Evolutionary conservation across 92 coral and sea anemone genomes (phyloP).

Genomic region (Epizoanthus illoricatus): DNA sequence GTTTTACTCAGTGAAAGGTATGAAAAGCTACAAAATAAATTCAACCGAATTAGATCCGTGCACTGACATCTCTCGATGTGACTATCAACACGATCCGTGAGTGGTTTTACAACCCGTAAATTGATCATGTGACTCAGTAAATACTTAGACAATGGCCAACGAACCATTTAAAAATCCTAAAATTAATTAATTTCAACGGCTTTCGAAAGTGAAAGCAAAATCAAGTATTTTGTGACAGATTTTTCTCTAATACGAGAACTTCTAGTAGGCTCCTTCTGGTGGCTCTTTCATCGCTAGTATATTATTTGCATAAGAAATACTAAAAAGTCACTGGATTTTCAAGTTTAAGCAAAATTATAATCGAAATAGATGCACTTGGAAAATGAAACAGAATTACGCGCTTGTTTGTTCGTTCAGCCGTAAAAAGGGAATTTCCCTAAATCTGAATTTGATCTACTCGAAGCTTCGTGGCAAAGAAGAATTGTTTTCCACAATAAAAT

Average conservation of each 20-base stretch:
- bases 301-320: neutral
- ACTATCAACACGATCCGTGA: too few species aligned
- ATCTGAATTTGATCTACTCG: neutral
- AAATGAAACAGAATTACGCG: neutral
- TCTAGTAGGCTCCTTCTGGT: neutral
- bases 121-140: neutral
- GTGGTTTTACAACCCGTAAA: too few species aligned
- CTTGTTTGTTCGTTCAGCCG: neutral
- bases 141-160: neutral
- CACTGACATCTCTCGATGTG: too few species aligned
- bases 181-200: neutral
- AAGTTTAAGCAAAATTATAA: neutral
- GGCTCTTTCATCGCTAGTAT: neutral
- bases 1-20: too few species aligned
- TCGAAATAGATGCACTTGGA: neutral
- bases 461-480: neutral
- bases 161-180: too few species aligned
- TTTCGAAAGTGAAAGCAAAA: constrained; percentile 15
- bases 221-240: neutral
- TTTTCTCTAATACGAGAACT: neutral
- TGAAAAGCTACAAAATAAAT: too few species aligned
- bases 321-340: neutral
- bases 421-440: constrained; percentile 18
- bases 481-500: neutral
- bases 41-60: too few species aligned